Evolutionary conservation across 2,888 invertebrate genomes (phyloP).

Genomic region (Drosophila eohydei): DNA sequence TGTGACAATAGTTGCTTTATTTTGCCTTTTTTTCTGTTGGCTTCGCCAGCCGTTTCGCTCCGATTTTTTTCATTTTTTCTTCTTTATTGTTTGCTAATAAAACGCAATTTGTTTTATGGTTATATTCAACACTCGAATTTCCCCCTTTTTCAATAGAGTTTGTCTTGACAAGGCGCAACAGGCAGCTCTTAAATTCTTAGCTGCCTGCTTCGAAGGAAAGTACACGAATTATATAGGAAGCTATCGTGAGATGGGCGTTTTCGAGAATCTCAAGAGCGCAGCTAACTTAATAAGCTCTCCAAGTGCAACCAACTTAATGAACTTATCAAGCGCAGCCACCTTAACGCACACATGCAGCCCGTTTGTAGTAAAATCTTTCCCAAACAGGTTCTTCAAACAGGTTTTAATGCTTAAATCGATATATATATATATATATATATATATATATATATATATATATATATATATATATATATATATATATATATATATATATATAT

Average conservation of each 20-base stretch:
- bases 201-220: background rate
- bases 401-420: too few species aligned
- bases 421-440: too few species aligned
- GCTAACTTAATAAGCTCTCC: background rate
- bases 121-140: conserved; percentile 15
- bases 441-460: background rate
- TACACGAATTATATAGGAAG: background rate
- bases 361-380: too few species aligned
- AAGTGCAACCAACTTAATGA: background rate
- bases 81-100: conserved; percentile 63
- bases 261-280: background rate
- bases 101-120: conserved; percentile 74
- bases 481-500: conserved; percentile 1
- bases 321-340: background rate
- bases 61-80: conserved; percentile 11
- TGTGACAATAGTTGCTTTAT: conserved; percentile 76
- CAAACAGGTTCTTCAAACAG: too few species aligned
- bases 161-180: conserved; percentile 23
- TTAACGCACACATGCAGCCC: too few species aligned
- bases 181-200: conserved; percentile 5
- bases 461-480: conserved; percentile 19
- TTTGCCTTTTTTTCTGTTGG: conserved; percentile 28
- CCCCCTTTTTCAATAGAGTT: background rate
- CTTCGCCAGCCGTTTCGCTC: conserved; percentile 13
- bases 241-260: background rate